These are phyloP conservation scores for Nerophis lumbriciformis DNA, from an alignment of 2,113 vertebrate species.

Conservation along the genomic window DNA sequence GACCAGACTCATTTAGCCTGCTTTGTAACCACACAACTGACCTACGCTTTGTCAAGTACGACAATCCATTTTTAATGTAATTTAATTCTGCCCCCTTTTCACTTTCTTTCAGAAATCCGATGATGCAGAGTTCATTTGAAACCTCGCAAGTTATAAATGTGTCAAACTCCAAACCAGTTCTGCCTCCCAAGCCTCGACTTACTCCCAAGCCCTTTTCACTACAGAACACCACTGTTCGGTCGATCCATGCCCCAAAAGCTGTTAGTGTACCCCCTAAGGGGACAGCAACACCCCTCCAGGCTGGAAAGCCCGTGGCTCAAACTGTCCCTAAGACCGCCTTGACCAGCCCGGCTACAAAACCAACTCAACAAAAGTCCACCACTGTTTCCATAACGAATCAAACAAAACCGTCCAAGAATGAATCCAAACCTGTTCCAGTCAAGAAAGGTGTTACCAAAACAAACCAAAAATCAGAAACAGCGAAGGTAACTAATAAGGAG, in stretches of 20 bases:
- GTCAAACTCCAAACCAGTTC: constrained; percentile 45
- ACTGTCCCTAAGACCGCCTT: constrained; percentile 9
- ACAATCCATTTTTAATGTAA: constrained; percentile 3
- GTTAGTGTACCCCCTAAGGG: not conserved
- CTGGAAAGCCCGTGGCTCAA: constrained; percentile 8
- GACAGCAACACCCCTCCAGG: constrained; percentile 3
- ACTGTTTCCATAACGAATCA: constrained; percentile 10
- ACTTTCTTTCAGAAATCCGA: constrained; percentile 23
- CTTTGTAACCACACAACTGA: constrained; percentile 4
- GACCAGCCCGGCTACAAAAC: constrained; percentile 5
- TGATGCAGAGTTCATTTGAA: constrained; percentile 52
- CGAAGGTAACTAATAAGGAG: constrained; percentile 8
- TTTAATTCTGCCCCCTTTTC: constrained; percentile 7
- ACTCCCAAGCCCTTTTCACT: constrained; percentile 67
- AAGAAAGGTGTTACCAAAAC: constrained; percentile 27
- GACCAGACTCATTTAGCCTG: constrained; percentile 30
- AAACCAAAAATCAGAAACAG: constrained; percentile 8
- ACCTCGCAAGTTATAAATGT: constrained; percentile 13
- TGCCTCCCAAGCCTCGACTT: constrained; percentile 58
- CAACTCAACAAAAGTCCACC: constrained; percentile 11
- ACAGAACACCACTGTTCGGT: constrained; percentile 50
- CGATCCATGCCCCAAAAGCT: constrained; percentile 54
- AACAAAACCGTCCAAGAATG: constrained; percentile 9
- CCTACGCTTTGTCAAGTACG: constrained; percentile 1
- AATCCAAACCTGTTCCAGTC: constrained; percentile 21